phyloP scores from a whole-genome alignment of 2,797 vertebrate species.

The Pipistrellus pipistrellus region DNA sequence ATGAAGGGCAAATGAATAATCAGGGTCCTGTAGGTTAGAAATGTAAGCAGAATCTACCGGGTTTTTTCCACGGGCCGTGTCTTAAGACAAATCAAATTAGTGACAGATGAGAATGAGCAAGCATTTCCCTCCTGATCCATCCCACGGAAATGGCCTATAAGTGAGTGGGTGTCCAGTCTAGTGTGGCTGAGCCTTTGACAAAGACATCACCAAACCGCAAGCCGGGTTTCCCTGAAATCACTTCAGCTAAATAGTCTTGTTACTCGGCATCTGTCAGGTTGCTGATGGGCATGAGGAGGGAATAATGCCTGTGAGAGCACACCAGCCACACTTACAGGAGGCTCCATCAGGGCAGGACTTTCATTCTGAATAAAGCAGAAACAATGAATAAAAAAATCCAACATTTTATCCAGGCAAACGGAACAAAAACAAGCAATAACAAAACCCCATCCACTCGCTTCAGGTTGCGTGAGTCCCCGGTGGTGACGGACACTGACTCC shows the following conservation, averaged over 20 bases:
- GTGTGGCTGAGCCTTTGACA: background rate
- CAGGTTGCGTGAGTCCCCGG: background rate
- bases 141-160: conserved; percentile 38
- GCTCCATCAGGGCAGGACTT: background rate
- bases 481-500: background rate
- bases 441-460: background rate
- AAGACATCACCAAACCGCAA: conserved; percentile 32
- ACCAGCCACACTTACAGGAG: background rate
- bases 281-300: background rate
- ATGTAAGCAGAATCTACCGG: background rate
- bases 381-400: background rate
- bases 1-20: background rate
- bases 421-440: background rate
- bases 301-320: background rate
- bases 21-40: background rate
- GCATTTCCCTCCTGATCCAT: background rate
- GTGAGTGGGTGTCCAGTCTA: background rate
- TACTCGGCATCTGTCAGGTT: background rate
- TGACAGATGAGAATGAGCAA: background rate
- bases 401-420: background rate
- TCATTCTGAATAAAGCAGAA: conserved; percentile 8
- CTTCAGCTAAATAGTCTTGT: conserved; percentile 7
- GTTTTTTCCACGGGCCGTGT: conserved; percentile 1
- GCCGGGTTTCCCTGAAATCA: conserved; percentile 54
- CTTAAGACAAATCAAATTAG: conserved; percentile 42